Evolutionary conservation across 1,140 invertebrate genomes (phyloP).

Genomic region (Bombus balteatus): DNA sequence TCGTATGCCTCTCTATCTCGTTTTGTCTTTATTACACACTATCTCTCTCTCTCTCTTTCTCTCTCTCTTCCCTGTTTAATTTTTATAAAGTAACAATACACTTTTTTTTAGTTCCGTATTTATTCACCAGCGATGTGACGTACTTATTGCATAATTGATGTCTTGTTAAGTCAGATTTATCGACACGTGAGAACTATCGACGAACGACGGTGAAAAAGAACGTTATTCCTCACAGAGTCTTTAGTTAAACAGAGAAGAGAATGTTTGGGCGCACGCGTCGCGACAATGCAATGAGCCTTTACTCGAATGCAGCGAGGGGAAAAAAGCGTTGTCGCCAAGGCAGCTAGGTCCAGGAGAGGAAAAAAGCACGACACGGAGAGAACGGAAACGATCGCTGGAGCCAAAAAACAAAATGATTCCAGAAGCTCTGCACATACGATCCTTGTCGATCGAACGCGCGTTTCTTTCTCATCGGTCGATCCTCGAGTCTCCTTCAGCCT

Average conservation of each 20-base stretch:
- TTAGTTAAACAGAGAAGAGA: background rate
- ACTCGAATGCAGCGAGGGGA: background rate
- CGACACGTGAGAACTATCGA: background rate
- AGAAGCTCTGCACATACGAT: background rate
- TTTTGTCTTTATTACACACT: background rate
- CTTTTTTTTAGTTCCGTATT: background rate
- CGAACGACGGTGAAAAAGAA: background rate
- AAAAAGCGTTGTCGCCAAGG: constrained; percentile 1
- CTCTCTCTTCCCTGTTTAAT: background rate
- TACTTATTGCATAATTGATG: background rate
- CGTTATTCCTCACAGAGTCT: background rate
- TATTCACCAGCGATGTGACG: background rate
- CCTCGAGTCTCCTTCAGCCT: background rate
- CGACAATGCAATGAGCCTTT: constrained; percentile 17
- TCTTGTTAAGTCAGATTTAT: background rate
- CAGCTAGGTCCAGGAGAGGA: too few relatives aligned
- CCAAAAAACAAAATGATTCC: background rate
- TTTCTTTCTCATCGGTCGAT: background rate
- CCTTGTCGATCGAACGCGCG: background rate
- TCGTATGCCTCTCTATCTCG: background rate
- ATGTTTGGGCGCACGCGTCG: constrained; percentile 52
- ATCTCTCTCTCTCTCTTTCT: background rate
- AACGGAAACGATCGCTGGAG: background rate
- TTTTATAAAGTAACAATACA: background rate
- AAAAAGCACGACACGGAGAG: background rate